phyloP scores from a whole-genome alignment of 2,888 invertebrate species.

The Tetheella fluctuosa region DNA sequence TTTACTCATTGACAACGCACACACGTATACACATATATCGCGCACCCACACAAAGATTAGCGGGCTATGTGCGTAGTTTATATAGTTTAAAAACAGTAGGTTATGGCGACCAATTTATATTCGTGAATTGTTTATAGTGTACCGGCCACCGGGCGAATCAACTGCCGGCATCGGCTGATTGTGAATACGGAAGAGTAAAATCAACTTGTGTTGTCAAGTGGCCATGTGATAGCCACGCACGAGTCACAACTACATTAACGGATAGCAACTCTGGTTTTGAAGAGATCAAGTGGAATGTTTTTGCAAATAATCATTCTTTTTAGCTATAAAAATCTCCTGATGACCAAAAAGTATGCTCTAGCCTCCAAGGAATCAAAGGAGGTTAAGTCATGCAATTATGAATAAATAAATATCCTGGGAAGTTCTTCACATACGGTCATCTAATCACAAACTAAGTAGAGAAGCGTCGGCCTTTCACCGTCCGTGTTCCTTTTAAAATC shows the following conservation, averaged over 20 bases:
- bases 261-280: too few species aligned
- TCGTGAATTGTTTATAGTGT: slow-evolving; percentile 47
- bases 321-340: too few species aligned
- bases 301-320: too few species aligned
- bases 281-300: too few species aligned
- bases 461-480: not conserved
- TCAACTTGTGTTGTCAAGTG: not conserved
- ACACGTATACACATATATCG: slow-evolving; percentile 31
- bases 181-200: not conserved
- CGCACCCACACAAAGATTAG: slow-evolving; percentile 29
- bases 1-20: slow-evolving; percentile 49
- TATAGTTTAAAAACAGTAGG: slow-evolving; percentile 28
- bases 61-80: slow-evolving; percentile 61
- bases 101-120: slow-evolving; percentile 50
- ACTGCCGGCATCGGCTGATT: not conserved
- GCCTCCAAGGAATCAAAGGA: too few species aligned
- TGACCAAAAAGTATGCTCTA: too few species aligned
- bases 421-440: too few species aligned
- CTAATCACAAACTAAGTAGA: too few species aligned
- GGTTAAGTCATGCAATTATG: too few species aligned
- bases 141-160: slow-evolving; percentile 11
- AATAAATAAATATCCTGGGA: too few species aligned
- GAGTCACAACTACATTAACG: too few species aligned
- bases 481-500: not conserved
- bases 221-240: not conserved